These are phyloP conservation scores for Helicoverpa assulta DNA, from an alignment of 2,888 invertebrate species.

Conservation along the genomic window DNA sequence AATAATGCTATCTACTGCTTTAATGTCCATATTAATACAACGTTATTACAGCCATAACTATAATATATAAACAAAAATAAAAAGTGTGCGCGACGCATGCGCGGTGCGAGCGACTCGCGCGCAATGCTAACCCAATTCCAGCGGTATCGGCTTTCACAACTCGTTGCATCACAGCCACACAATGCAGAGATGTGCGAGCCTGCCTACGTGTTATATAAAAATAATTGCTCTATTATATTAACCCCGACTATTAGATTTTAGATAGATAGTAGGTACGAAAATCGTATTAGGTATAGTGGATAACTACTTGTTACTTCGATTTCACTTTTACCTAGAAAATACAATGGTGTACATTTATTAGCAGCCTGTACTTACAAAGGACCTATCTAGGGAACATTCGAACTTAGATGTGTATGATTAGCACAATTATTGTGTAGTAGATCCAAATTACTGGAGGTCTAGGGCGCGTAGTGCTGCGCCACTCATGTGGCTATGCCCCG, in stretches of 20 bases:
- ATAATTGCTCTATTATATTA: slow-evolving; percentile 51
- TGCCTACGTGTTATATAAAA: slow-evolving; percentile 56
- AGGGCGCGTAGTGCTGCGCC: neutral
- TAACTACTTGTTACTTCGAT: slow-evolving; percentile 31
- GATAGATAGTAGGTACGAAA: too few relatives aligned
- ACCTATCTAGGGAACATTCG: neutral
- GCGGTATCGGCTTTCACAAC: slow-evolving; percentile 86
- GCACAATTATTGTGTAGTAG: neutral
- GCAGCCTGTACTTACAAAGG: too few relatives aligned
- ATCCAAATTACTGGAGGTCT: neutral
- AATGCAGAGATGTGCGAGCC: slow-evolving; percentile 65
- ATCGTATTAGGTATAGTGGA: neutral
- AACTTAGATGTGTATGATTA: too few relatives aligned
- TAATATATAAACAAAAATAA: slow-evolving; percentile 32
- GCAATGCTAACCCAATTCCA: slow-evolving; percentile 83
- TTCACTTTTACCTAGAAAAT: slow-evolving; percentile 7
- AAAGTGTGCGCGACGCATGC: slow-evolving; percentile 40
- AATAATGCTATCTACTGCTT: neutral
- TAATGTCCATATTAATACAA: slow-evolving; percentile 3
- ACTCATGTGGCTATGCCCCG: neutral
- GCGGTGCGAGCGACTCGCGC: slow-evolving; percentile 63
- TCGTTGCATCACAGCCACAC: slow-evolving; percentile 75
- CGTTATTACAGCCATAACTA: slow-evolving; percentile 7
- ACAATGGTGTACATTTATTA: neutral
- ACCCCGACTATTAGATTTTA: slow-evolving; percentile 20